Evolutionary conservation across 1,140 invertebrate species (phyloP).

Genomic region (Episyrphus balteatus): DNA sequence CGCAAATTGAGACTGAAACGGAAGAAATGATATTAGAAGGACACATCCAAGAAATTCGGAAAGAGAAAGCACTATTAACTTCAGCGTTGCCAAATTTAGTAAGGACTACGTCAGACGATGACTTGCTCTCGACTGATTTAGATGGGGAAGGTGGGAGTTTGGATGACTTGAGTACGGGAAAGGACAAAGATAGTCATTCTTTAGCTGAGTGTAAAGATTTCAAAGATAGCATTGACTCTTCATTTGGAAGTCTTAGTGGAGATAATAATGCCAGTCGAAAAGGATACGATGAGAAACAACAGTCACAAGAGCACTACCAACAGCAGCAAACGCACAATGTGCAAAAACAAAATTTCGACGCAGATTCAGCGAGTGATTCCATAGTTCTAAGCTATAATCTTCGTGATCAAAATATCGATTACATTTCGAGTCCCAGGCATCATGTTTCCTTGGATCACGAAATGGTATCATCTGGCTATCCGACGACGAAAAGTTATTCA

Average conservation of each 20-base stretch:
- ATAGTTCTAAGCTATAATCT: constrained; percentile 6
- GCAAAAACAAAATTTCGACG: background rate
- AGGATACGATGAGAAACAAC: background rate
- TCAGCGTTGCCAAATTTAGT: constrained; percentile 62
- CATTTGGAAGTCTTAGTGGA: background rate
- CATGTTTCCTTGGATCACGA: background rate
- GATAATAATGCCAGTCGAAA: background rate
- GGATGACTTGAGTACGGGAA: constrained; percentile 43
- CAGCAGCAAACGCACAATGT: background rate
- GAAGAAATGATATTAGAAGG: constrained; percentile 58
- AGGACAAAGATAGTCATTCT: constrained; percentile 3
- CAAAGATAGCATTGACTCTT: constrained; percentile 9
- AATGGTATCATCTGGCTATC: background rate
- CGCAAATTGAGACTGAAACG: constrained; percentile 3
- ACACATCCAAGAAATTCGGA: constrained; percentile 62
- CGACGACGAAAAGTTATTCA: too few relatives aligned
- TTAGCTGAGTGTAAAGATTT: background rate
- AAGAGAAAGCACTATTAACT: constrained; percentile 72
- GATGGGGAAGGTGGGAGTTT: constrained; percentile 57
- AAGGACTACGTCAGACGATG: constrained; percentile 72
- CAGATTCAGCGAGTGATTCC: background rate
- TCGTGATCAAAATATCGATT: constrained; percentile 8
- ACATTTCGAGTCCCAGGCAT: background rate
- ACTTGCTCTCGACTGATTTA: constrained; percentile 60
- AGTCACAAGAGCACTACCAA: background rate